A percentile compares a stretch with the other conserved stretches of the same genome.
phyloP scores from a whole-genome alignment of 2,797 vertebrate genomes.

The Darevskia nairensis region DNA sequence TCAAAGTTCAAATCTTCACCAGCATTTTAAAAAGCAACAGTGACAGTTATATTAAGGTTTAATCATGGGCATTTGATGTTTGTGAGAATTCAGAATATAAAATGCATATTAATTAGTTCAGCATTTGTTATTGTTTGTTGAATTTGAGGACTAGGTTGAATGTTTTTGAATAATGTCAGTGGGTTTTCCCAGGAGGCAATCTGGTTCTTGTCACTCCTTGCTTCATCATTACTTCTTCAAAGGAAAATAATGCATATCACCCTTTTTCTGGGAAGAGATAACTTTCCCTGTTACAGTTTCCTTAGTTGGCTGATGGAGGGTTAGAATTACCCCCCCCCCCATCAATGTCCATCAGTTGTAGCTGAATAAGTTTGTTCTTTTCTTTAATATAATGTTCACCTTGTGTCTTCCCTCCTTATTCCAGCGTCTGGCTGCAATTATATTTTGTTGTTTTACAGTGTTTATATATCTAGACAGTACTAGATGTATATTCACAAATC shows the following conservation, averaged over 20 bases:
- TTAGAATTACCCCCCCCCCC: neutral
- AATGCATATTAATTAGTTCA: neutral
- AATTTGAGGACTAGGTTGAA: neutral
- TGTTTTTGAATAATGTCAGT: neutral
- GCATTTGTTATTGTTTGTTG: neutral
- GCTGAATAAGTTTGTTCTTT: neutral
- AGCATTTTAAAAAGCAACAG: neutral
- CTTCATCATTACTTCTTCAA: neutral
- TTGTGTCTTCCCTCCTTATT: no score
- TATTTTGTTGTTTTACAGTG: neutral
- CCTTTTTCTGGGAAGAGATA: neutral
- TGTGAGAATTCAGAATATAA: neutral
- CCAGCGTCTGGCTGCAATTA: neutral
- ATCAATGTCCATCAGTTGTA: neutral
- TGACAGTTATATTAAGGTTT: constrained; percentile 8
- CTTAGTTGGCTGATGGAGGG: neutral
- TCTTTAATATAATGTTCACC: no score
- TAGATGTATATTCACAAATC: neutral
- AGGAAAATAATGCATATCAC: neutral
- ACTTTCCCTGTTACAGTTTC: neutral
- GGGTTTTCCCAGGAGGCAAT: neutral
- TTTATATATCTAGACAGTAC: neutral
- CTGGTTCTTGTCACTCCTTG: neutral
- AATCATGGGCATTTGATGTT: neutral
- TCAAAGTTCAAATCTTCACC: constrained; percentile 17